Evolutionary conservation across 2,888 invertebrate species (phyloP).

Genomic region (Xanthia icteritia): DNA sequence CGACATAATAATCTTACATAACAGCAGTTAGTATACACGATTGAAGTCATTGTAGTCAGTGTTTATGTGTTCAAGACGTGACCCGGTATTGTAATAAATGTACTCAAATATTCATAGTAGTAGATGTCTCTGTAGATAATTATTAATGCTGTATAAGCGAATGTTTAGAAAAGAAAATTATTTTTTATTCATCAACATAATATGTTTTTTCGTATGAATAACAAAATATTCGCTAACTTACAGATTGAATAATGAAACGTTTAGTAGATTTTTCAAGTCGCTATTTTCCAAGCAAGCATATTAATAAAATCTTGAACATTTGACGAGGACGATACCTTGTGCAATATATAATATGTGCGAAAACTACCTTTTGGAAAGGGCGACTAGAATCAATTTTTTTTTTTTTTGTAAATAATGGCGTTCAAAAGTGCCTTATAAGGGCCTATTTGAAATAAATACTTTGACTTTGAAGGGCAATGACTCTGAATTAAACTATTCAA

Average conservation of each 20-base stretch:
- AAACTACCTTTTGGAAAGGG: too few relatives aligned
- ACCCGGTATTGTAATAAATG: conserved; percentile 15
- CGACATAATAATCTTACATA: conserved; percentile 13
- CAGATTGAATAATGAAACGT: conserved; percentile 25
- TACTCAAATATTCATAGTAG: background rate
- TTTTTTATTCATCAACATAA: conserved; percentile 12
- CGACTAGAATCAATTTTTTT: too few relatives aligned
- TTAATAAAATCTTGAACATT: conserved; percentile 11
- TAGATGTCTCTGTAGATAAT: background rate
- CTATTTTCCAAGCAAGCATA: conserved; percentile 6
- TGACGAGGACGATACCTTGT: too few relatives aligned
- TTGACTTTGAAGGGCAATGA: too few relatives aligned
- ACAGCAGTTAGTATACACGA: conserved; percentile 12
- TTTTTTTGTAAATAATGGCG: too few relatives aligned
- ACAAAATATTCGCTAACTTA: conserved; percentile 18
- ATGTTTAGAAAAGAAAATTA: background rate
- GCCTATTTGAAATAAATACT: too few relatives aligned
- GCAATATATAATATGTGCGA: too few relatives aligned
- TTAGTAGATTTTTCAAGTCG: background rate
- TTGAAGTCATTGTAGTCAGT: conserved; percentile 9
- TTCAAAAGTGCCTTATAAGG: too few relatives aligned
- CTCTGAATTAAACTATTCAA: conserved; percentile 1
- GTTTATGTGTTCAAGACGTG: conserved; percentile 29
- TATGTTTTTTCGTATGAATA: conserved; percentile 22
- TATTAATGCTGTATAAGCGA: background rate